Evolutionary conservation across 2,888 invertebrate species (phyloP).

Genomic region (Epistrophella euchroma): DNA sequence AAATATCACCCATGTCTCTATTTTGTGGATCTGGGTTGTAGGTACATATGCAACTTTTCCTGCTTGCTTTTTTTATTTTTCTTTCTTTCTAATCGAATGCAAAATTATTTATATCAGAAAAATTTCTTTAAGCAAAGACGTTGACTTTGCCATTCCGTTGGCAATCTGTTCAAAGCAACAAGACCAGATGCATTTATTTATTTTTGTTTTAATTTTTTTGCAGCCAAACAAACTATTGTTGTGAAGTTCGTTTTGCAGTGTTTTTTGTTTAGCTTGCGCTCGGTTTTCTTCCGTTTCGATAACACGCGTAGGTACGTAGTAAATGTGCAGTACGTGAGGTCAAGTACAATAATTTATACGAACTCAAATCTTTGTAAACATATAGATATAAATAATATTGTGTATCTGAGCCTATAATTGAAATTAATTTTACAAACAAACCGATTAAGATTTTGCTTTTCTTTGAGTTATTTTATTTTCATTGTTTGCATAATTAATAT

Average conservation of each 20-base stretch:
- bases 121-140: conserved; percentile 43
- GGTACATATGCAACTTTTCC: neutral
- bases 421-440: neutral
- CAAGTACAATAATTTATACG: conserved; percentile 14
- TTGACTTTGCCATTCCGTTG: conserved; percentile 63
- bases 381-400: neutral
- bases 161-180: conserved; percentile 60
- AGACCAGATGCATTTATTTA: conserved; percentile 66
- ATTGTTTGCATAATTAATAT: conserved; percentile 48
- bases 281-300: conserved; percentile 45
- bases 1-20: neutral
- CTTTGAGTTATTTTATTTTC: conserved; percentile 11
- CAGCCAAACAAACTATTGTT: conserved; percentile 18
- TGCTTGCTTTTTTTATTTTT: conserved; percentile 10
- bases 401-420: too few species aligned
- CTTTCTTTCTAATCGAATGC: conserved; percentile 58
- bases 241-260: conserved; percentile 8
- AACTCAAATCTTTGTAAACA: neutral
- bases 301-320: neutral
- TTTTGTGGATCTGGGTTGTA: neutral
- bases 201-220: neutral
- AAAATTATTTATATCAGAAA: conserved; percentile 52
- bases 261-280: conserved; percentile 1
- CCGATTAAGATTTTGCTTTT: conserved; percentile 4
- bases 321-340: conserved; percentile 52